Percentiles rank a stretch among this genome's conserved stretches.
Evolutionary conservation across 2,113 vertebrate genomes (phyloP).

Genomic region (Genyomyrus donnyi): DNA sequence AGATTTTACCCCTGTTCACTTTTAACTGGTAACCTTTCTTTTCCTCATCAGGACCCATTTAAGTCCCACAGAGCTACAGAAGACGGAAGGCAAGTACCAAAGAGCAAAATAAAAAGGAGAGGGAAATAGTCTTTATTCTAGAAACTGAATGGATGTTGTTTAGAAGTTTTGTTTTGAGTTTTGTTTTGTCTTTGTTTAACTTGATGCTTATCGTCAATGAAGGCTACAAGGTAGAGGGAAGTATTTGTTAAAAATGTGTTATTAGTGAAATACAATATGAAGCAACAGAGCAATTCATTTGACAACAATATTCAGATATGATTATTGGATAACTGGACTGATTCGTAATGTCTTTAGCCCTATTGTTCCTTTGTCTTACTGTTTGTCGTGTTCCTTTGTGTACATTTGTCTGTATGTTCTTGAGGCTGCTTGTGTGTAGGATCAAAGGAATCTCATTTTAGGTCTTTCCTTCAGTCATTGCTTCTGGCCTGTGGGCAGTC

Average conservation of each 20-base stretch:
- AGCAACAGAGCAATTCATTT: neutral
- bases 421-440: neutral
- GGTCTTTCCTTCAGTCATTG: neutral
- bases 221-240: neutral
- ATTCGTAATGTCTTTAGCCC: neutral
- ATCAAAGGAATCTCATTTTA: neutral
- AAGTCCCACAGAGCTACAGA: slow-evolving; percentile 63
- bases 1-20: neutral
- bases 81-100: slow-evolving; percentile 64
- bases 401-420: neutral
- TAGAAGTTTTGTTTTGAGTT: neutral
- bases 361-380: neutral
- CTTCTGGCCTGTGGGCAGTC: neutral
- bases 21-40: slow-evolving; percentile 17
- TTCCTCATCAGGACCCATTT: slow-evolving; percentile 65
- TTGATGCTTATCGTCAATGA: neutral
- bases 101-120: neutral
- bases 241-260: neutral
- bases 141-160: neutral
- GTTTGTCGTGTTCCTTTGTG: neutral
- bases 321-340: neutral
- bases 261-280: neutral
- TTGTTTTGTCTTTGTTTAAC: neutral
- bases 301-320: neutral
- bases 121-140: neutral